A percentile compares a stretch with the other conserved stretches of the same genome.
phyloP scores from a whole-genome alignment of 2,888 invertebrate genomes.

The Lasioglossum oenotherae region DNA sequence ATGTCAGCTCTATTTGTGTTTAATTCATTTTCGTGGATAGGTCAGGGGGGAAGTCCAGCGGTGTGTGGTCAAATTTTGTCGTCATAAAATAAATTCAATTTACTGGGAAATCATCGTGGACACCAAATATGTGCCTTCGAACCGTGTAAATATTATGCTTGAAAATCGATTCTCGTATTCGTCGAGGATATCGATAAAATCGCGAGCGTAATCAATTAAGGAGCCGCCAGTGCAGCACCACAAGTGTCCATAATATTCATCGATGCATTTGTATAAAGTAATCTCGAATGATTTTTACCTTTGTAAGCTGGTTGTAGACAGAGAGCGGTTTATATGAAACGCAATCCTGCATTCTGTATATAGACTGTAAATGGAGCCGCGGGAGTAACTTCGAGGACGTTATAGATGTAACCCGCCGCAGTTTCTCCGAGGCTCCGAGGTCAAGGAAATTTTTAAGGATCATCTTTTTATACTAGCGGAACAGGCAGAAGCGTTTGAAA shows the following conservation, averaged over 20 bases:
- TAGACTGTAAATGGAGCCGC: not conserved
- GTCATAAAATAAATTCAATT: not conserved
- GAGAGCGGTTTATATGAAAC: not conserved
- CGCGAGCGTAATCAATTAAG: not conserved
- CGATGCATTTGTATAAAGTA: not conserved
- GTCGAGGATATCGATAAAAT: not conserved
- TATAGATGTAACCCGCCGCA: not conserved
- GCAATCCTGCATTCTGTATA: not conserved
- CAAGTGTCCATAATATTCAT: not conserved
- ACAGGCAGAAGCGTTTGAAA: not conserved
- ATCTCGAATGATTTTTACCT: too few species aligned
- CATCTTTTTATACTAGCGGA: not conserved
- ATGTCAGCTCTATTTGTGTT: not conserved
- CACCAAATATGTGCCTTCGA: not conserved
- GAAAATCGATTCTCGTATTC: not conserved
- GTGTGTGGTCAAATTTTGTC: too few species aligned
- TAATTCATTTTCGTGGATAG: not conserved
- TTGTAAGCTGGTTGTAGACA: not conserved
- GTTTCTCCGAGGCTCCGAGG: not conserved
- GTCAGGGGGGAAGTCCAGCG: not conserved
- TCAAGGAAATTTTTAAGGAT: not conserved
- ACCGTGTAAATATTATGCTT: conserved; percentile 3
- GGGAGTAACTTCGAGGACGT: not conserved
- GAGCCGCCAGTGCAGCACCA: not conserved
- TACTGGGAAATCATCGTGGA: not conserved